Base-by-base conservation (phyloP, 2,888 invertebrate genomes). In the Eurois occulta region DNA sequence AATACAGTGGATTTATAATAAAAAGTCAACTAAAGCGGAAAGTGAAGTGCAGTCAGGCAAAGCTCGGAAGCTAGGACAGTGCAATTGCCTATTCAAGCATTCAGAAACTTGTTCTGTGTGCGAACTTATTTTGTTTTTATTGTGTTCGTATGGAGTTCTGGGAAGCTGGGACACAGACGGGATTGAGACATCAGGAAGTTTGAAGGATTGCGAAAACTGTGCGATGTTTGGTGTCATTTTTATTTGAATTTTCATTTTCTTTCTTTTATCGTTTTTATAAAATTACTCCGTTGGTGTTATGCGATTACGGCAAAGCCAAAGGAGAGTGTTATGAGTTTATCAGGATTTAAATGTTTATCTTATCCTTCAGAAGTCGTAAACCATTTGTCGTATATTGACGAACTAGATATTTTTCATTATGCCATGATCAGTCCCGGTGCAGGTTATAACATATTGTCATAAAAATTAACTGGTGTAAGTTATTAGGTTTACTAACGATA, bases 41-140 rank as follows among this genome's bases (percentile, higher is more conserved):
- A 71, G 65, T 70, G 64, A 72, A 70, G 70, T 41, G 62, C 71
- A 83, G 64, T 55, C 64, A 48, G 38, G 67, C 69, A 46, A 75
- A 78, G 74, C 83, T 72, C 43, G 64, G n/a, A 55, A 65, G 55
- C 72, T 62, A 86, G 85, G 73, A 84, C 76, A 73, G 82, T 84
- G 69, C 80, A 71, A 86, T 88, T 88, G 82, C 48, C 58, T 77
- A 82, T 86, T 87, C 88, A 88, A 82, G 78, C 85, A 80, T 88
- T 80, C 72, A 52, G 66, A 79, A 87, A 87, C 75, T 88, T 84
- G 78, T 79, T 65, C 69, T 32, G 65, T 72, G 81, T 72, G 64
- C 65, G 52, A 79, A 79, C 75, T 86, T 81, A 66, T 73, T 84
- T 84, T 77, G 72, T 78, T 87, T 85, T 81, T 86, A 75, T 78